Evolutionary conservation across 2,888 invertebrate species (phyloP), one percentile per base, ranked within the genome.

Genomic region (Orthosia gracilis): DNA sequence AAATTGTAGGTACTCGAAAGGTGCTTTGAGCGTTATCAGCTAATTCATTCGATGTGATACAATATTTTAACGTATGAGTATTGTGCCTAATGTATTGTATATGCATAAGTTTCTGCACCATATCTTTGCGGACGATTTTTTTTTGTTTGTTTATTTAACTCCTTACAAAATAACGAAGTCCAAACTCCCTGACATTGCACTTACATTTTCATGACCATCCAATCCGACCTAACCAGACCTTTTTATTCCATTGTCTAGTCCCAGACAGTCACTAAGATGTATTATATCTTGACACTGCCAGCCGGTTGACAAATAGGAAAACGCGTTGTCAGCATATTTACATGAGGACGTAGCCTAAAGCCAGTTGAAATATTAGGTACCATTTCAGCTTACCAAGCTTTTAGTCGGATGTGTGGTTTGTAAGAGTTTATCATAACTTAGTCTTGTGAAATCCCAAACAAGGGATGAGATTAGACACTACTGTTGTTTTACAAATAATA

Each of bases 281-380:
- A 80, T 64, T 59, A 57, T 71, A 62, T 59, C 68, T 84, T 82
- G 81, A 84, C 71, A 62, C 23, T 75, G 80, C 81, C 81, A 84
- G 65, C 40, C 31, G 31, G 49, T 66, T 80, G 80, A 80, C 70
- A 82, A 84, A 82, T 71, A 75, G 69, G 84, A 61, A 83, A 69
- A 82, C 71, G 80, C 84, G 70, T 52, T 83, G 70, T 80, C 81
- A 82, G 84, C 70, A 69, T 82, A 82, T 82, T 82, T 75, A 75
- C 71, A 82, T 83, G 62, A 57, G 62, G 59, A 80, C 62, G 21
- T 57, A 63, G 58, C 69, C 64, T 65, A 59, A 75, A 69, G 57
- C 80, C 61, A 68, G 64, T 69, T 84, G 81, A 84, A 82, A 80
- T 82, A 84, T 82, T 80, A n/a, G n/a, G n/a, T n/a, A 71, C 84